phyloP scores from a whole-genome alignment of 2,797 vertebrate species.

The Buphagus erythrorhynchus region DNA sequence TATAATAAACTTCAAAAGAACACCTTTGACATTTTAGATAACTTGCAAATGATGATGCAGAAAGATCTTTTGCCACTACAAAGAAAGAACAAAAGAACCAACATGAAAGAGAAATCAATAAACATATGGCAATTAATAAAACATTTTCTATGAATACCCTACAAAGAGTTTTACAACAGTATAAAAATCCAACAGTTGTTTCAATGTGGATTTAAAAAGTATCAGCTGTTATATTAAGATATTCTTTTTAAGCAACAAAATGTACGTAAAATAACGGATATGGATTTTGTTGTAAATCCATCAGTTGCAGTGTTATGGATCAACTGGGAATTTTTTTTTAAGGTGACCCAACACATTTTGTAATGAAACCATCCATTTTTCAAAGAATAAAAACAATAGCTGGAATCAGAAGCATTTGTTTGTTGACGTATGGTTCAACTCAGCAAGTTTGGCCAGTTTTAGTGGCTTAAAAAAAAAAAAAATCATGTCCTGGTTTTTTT shows the following conservation, averaged over 20 bases:
- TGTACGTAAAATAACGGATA: conserved; percentile 74
- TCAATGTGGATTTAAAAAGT: conserved; percentile 84
- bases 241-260: conserved; percentile 75
- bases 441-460: neutral
- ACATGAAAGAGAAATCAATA: conserved; percentile 99
- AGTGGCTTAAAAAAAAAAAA: neutral
- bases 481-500: neutral
- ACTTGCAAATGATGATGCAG: conserved; percentile 97
- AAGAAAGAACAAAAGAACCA: conserved; percentile 99
- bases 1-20: conserved; percentile 97
- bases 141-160: conserved; percentile 96
- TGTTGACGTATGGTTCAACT: conserved; percentile 34
- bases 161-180: conserved; percentile 92
- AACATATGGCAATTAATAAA: conserved; percentile 99
- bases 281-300: conserved; percentile 79
- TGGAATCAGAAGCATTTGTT: conserved; percentile 53
- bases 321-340: conserved; percentile 35
- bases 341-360: conserved; percentile 43
- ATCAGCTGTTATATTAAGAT: conserved; percentile 85
- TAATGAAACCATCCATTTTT: conserved; percentile 42
- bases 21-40: conserved; percentile 98
- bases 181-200: conserved; percentile 89
- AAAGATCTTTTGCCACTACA: conserved; percentile 98
- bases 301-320: conserved; percentile 66
- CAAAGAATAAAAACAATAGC: conserved; percentile 16